These are phyloP conservation scores for Drosophila affinis DNA, from an alignment of 2,888 invertebrate species.

Conservation along the genomic window DNA sequence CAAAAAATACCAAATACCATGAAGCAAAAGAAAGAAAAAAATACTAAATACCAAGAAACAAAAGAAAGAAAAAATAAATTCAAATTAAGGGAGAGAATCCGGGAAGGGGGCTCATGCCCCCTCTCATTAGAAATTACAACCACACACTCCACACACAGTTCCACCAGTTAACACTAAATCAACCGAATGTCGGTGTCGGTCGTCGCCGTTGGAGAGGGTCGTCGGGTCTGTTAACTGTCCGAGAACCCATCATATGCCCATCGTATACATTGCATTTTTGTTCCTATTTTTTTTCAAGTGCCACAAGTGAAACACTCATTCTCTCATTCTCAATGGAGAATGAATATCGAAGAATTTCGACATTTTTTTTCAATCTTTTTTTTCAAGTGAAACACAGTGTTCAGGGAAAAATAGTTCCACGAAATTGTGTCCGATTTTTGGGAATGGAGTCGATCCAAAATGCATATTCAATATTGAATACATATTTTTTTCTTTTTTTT, in stretches of 20 bases:
- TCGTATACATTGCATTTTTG: not conserved
- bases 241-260: constrained; percentile 17
- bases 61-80: constrained; percentile 3
- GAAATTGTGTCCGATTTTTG: constrained; percentile 27
- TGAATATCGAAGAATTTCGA: not conserved
- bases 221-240: not conserved
- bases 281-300: constrained; percentile 39
- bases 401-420: not conserved
- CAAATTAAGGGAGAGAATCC: constrained; percentile 23
- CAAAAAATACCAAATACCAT: not conserved
- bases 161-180: constrained; percentile 2
- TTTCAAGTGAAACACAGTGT: constrained; percentile 45
- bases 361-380: constrained; percentile 17
- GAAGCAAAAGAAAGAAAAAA: constrained; percentile 8
- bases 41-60: constrained; percentile 7
- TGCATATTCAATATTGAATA: constrained; percentile 19
- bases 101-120: constrained; percentile 10
- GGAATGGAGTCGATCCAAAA: constrained; percentile 1
- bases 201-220: not conserved
- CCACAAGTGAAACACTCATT: constrained; percentile 1
- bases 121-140: constrained; percentile 21
- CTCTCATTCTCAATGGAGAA: not conserved
- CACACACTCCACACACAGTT: not conserved
- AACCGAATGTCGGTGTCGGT: constrained; percentile 27
- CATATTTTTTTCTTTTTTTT: constrained; percentile 37